Base-by-base conservation (phyloP, 2,113 vertebrate species). In the Cyphomyrus plagiostoma region DNA sequence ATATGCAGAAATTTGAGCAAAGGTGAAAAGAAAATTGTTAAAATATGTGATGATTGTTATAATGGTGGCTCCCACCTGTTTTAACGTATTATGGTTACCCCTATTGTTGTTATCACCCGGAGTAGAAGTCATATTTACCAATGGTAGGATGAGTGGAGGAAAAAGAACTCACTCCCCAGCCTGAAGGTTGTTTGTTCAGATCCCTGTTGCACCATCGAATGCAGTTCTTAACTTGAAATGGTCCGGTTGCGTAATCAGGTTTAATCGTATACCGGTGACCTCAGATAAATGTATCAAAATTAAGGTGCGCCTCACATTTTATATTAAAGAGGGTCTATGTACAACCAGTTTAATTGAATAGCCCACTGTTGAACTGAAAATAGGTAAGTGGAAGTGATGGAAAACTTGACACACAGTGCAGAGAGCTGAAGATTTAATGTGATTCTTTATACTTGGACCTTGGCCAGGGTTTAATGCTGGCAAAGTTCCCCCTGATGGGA, bases 21-120 rank as follows among this genome's bases (percentile, higher is more conserved):
- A 45, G 39, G 45, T 84, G 82, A 46, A 42, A 80, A 80, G 74
- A 80, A 80, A 80, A 84, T 84, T 82, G 42, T 84, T 46, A 84
- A 84, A 84, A 84, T 84, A 42, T 48, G 45, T 19, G 21, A 23
- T 48, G 82, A 84, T 23, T 46, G 45, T 84, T 84, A 48, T 84
- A 46, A 84, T 84, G 19, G 82, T 46, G 46, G 82, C 42, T 84
- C 8, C 45, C 42, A 48, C 82, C 74, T 80, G 74, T 42, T 80
- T 80, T 35, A 80, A 19, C 35, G 4, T 46, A 84, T 45, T 84
- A 46, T n/a, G 21, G 82, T 84, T 84, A 48, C 23, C 42, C 45
- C 82, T 84, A 10, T n/a, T 84, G 82, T 48, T 84, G 21, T 45
- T 46, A 48, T n/a, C 21, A 84, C 19, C 9, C 9, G 23, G 82